Conservation (phyloP, 2,797 vertebrate genomes). For the Dallia pectoralis region DNA sequence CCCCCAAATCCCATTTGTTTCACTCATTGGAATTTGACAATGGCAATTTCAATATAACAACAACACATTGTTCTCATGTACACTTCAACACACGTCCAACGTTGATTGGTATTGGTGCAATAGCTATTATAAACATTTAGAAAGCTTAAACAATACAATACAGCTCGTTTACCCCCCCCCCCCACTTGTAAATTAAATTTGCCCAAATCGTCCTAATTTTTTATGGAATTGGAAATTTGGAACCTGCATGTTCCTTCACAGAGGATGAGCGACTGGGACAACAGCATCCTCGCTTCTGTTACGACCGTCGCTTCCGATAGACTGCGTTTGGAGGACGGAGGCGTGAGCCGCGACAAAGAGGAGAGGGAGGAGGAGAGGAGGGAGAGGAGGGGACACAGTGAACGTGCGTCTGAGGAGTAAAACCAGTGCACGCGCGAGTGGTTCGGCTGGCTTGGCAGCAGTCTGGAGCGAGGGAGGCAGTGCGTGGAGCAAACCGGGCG, state of each 20-base stretch:
- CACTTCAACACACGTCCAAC: too few relatives aligned
- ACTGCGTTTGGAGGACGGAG: constrained; percentile 70
- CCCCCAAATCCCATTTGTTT: neutral
- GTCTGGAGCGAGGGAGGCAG: constrained; percentile 9
- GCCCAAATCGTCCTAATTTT: neutral
- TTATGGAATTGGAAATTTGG: neutral
- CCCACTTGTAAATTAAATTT: neutral
- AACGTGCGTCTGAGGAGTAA: constrained; percentile 6
- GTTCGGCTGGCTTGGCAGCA: neutral
- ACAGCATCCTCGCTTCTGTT: constrained; percentile 13
- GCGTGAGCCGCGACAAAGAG: constrained; percentile 67
- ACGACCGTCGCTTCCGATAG: constrained; percentile 44
- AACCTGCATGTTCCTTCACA: neutral
- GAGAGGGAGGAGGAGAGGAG: constrained; percentile 31
- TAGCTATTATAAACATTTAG: neutral
- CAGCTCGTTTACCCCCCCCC: neutral
- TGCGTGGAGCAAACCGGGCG: neutral
- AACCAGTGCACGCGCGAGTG: neutral
- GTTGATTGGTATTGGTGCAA: too few relatives aligned
- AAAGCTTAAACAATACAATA: neutral
- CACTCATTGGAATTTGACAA: too few relatives aligned
- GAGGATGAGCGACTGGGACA: neutral
- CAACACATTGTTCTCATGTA: too few relatives aligned
- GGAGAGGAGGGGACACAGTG: constrained; percentile 12
- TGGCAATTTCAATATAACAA: too few relatives aligned